phyloP scores from a whole-genome alignment of 2,888 invertebrate genomes.

The Oxyteleia sp. region DNA sequence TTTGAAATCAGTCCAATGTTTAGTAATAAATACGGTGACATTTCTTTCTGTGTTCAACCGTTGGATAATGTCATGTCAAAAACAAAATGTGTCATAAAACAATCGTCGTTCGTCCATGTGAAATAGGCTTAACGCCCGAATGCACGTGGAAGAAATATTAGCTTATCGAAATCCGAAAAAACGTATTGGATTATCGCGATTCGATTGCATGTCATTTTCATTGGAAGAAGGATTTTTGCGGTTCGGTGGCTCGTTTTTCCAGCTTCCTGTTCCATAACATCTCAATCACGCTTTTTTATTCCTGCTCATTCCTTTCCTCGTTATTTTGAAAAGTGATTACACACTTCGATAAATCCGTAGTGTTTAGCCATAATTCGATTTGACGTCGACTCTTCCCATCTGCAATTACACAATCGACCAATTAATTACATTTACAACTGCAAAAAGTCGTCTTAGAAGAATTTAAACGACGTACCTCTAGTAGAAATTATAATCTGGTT shows the following conservation, averaged over 20 bases:
- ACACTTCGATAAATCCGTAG: conserved; percentile 50
- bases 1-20: conserved; percentile 14
- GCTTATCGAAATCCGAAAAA: conserved; percentile 54
- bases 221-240: conserved; percentile 68
- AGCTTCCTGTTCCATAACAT: conserved; percentile 61
- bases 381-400: conserved; percentile 23
- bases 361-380: conserved; percentile 51
- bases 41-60: conserved; percentile 53
- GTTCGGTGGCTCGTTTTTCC: conserved; percentile 67
- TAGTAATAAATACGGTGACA: conserved; percentile 49
- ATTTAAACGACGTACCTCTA: no score
- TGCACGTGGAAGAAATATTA: conserved; percentile 65
- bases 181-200: conserved; percentile 58
- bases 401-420: conserved; percentile 7
- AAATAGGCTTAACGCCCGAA: conserved; percentile 69
- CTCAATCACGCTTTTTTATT: conserved; percentile 54
- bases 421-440: conserved; percentile 12
- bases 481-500: no score
- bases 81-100: conserved; percentile 63
- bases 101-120: conserved; percentile 67
- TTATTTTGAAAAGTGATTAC: conserved; percentile 65
- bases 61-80: conserved; percentile 60
- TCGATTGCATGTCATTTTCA: conserved; percentile 68
- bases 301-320: conserved; percentile 44
- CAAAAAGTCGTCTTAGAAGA: no score